A percentile compares a stretch with the other conserved stretches of the same genome.
Conservation (phyloP, 2,797 vertebrate species). For the Setipinna tenuifilis region DNA sequence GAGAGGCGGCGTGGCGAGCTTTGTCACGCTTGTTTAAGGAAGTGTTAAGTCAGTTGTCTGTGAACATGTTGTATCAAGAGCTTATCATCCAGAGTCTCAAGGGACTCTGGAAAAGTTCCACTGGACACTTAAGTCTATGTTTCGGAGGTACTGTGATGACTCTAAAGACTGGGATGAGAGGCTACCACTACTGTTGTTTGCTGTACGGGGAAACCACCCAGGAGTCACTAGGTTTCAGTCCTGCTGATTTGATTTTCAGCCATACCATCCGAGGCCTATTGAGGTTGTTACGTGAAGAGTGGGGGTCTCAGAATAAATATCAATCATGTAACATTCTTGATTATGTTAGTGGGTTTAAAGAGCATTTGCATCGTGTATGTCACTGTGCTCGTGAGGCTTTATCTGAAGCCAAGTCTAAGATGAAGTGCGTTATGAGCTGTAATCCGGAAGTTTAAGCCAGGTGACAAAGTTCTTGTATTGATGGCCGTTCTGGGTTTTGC, state of each 20-base stretch:
- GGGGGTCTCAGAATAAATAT: not conserved
- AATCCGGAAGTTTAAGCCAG: not conserved
- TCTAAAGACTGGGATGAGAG: constrained; percentile 35
- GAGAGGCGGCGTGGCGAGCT: too few relatives aligned
- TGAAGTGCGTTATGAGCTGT: constrained; percentile 13
- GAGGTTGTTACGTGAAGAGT: not conserved
- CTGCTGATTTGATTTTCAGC: constrained; percentile 12
- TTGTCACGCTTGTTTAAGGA: not conserved
- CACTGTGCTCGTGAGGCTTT: not conserved
- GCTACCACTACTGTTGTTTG: constrained; percentile 15
- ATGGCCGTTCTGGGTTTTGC: not conserved
- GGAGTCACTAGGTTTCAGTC: constrained; percentile 30
- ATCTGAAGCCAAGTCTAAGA: not conserved
- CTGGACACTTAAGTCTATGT: not conserved
- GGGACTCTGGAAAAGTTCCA: constrained; percentile 20
- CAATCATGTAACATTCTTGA: not conserved
- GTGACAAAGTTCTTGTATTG: not conserved
- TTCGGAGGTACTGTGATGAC: constrained; percentile 5
- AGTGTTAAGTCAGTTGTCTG: not conserved
- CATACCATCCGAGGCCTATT: not conserved
- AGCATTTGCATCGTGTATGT: not conserved
- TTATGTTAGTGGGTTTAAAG: constrained; percentile 1
- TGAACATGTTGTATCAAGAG: not conserved
- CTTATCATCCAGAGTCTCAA: constrained; percentile 22
- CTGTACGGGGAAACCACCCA: not conserved